Conservation (phyloP, 1,140 invertebrate genomes). For the Eumaeus atala region DNA sequence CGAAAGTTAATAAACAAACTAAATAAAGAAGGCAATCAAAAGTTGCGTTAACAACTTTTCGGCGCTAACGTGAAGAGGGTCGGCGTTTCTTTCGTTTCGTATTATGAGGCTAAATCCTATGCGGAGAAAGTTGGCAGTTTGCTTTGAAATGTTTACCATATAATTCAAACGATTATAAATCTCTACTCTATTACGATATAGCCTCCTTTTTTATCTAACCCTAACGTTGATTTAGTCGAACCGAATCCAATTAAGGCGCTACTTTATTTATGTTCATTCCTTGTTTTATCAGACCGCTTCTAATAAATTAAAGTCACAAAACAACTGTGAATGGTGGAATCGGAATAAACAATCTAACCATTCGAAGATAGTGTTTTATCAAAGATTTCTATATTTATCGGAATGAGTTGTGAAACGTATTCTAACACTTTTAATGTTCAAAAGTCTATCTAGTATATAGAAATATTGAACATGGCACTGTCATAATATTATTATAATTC, state of each 20-base stretch:
- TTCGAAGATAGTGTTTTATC: no score
- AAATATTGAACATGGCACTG: no score
- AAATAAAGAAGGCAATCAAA: slow-evolving; percentile 60
- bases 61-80: slow-evolving; percentile 39
- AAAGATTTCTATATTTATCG: no score
- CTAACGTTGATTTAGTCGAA: neutral
- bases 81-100: slow-evolving; percentile 15
- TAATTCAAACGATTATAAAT: neutral
- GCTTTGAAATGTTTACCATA: neutral
- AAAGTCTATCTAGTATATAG: no score
- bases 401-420: no score
- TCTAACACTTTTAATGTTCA: no score
- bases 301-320: no score
- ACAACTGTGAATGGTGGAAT: no score
- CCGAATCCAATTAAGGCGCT: slow-evolving; percentile 1
- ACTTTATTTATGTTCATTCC: no score
- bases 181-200: neutral
- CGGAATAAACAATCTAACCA: no score
- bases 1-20: slow-evolving; percentile 50
- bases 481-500: no score
- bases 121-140: slow-evolving; percentile 5
- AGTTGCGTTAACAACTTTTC: slow-evolving; percentile 57
- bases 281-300: no score
- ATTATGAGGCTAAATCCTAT: slow-evolving; percentile 11
- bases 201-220: neutral